These are phyloP conservation scores for Drosophila ironensis DNA, from an alignment of 1,140 invertebrate genomes.

Conservation along the genomic window DNA sequence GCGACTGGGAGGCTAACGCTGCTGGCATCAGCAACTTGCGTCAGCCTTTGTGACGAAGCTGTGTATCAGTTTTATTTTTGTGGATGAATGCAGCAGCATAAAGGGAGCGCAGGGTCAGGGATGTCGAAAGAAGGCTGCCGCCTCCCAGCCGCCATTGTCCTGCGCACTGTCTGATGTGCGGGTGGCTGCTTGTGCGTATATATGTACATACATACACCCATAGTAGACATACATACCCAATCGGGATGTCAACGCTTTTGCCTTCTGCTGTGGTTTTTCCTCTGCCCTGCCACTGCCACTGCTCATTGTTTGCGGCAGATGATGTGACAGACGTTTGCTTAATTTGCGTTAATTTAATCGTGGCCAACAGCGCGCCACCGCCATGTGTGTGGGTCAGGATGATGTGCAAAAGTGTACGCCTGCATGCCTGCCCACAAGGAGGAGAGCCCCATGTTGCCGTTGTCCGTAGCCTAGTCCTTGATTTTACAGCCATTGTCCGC, in stretches of 20 bases:
- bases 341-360: slow-evolving; percentile 75
- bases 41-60: not conserved
- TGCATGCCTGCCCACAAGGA: no score
- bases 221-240: no score
- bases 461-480: slow-evolving; percentile 29
- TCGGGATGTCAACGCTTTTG: slow-evolving; percentile 63
- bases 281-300: no score
- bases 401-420: slow-evolving; percentile 4
- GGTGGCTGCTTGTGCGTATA: not conserved
- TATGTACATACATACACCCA: no score
- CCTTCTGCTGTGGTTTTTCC: slow-evolving; percentile 55
- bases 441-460: slow-evolving; percentile 32
- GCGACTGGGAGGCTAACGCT: not conserved
- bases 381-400: not conserved
- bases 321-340: slow-evolving; percentile 69
- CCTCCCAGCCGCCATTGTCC: not conserved
- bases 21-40: not conserved
- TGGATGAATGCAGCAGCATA: not conserved
- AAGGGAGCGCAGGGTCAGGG: not conserved
- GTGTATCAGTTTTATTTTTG: not conserved
- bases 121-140: not conserved
- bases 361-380: slow-evolving; percentile 21
- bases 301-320: slow-evolving; percentile 45
- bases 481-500: no score
- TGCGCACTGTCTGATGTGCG: not conserved